Evolutionary conservation across 2,888 invertebrate species (phyloP).

Genomic region (Eubasilissa splendida): DNA sequence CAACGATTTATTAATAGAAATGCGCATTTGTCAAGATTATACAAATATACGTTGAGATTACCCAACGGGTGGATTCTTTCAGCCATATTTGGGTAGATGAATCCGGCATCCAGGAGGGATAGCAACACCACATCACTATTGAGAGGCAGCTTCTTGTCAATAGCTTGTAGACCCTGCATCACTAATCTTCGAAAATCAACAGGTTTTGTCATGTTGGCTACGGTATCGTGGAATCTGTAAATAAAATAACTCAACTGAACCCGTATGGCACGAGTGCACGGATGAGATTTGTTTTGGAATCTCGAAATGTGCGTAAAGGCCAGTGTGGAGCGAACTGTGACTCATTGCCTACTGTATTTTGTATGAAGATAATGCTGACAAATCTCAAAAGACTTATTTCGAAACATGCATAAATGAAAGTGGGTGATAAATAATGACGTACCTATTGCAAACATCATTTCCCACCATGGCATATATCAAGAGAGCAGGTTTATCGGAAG

Average conservation of each 20-base stretch:
- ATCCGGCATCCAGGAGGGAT: conserved; percentile 67
- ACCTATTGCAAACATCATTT: conserved; percentile 72
- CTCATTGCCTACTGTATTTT: no score
- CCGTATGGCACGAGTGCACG: neutral
- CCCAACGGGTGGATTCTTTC: conserved; percentile 67
- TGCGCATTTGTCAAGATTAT: no score
- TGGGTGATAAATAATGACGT: neutral
- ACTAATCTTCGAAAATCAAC: conserved; percentile 61
- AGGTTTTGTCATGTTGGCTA: conserved; percentile 67
- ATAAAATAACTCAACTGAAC: neutral
- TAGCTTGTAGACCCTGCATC: conserved; percentile 59
- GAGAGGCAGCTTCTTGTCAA: conserved; percentile 64
- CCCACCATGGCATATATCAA: conserved; percentile 67
- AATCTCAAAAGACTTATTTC: no score
- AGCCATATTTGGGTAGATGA: conserved; percentile 65
- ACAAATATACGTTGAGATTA: conserved; percentile 16
- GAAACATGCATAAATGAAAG: neutral
- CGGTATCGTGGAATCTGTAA: conserved; percentile 64
- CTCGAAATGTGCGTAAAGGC: neutral
- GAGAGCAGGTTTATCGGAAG: conserved; percentile 65
- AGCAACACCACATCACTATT: conserved; percentile 67
- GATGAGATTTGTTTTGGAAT: neutral
- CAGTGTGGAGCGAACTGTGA: neutral
- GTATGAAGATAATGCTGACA: no score
- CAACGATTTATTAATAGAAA: neutral